Evolutionary conservation across 2,797 vertebrate genomes (phyloP).

Genomic region (Galaxias olidus): DNA sequence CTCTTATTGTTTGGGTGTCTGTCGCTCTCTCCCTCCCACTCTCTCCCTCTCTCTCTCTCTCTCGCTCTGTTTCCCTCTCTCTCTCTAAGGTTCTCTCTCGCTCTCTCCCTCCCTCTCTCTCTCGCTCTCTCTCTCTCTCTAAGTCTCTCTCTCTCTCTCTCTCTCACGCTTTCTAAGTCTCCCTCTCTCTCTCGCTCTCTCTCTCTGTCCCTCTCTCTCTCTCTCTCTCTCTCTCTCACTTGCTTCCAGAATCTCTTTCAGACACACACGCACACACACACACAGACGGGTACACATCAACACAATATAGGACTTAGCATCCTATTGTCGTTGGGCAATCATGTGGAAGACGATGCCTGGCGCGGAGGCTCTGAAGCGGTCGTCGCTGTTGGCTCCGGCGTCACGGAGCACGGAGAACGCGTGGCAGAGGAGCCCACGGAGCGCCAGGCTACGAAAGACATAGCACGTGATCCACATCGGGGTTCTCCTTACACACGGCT

Average conservation of each 20-base stretch:
- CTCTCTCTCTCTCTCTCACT: neutral
- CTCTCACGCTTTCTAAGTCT: too few species aligned
- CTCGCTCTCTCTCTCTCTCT: neutral
- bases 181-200: neutral
- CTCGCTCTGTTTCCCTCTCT: slow-evolving; percentile 3
- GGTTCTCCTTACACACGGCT: too few species aligned
- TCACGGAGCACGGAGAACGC: too few species aligned
- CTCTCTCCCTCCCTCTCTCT: neutral
- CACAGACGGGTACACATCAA: neutral
- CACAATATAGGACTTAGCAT: slow-evolving; percentile 3
- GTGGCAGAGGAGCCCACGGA: too few species aligned
- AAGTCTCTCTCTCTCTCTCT: too few species aligned
- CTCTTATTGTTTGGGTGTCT: neutral
- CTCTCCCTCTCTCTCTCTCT: neutral
- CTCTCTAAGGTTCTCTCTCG: too few species aligned
- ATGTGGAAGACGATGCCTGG: neutral
- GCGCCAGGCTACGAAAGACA: too few species aligned
- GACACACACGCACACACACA: neutral
- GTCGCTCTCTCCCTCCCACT: neutral
- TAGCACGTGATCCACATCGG: too few species aligned
- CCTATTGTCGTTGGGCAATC: neutral
- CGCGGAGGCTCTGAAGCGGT: too few species aligned
- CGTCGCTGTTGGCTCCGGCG: too few species aligned
- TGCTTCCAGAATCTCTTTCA: neutral
- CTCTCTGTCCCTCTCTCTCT: slow-evolving; percentile 5